Conservation (phyloP, 2,888 invertebrate species). For the Oxytorus armatus region DNA sequence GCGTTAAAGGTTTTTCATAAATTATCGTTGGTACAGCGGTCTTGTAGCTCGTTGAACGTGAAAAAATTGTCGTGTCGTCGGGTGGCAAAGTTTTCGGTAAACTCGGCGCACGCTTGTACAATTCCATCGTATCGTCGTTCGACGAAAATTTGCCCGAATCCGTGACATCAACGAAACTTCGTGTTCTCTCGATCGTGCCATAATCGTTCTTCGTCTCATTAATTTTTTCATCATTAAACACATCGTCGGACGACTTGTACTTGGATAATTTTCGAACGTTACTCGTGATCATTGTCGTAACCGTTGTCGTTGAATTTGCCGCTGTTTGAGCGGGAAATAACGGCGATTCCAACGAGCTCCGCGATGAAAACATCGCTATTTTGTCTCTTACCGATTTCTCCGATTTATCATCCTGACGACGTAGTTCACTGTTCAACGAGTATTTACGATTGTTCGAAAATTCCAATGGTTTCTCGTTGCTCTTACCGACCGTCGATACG, state of each 20-base stretch:
- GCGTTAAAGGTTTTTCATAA: constrained; percentile 47
- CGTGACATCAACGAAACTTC: constrained; percentile 79
- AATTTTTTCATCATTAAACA: constrained; percentile 78
- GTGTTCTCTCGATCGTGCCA: constrained; percentile 76
- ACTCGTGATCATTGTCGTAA: constrained; percentile 82
- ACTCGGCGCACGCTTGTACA: constrained; percentile 68
- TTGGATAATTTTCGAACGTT: constrained; percentile 84
- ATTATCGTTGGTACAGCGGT: background rate
- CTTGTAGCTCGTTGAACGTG: constrained; percentile 52
- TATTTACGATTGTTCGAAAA: constrained; percentile 71
- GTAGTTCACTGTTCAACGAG: constrained; percentile 82
- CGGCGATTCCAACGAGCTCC: constrained; percentile 77
- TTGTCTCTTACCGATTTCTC: constrained; percentile 93
- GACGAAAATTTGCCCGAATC: constrained; percentile 55
- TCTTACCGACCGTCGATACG: constrained; percentile 37
- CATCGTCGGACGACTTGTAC: constrained; percentile 83
- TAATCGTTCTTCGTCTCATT: constrained; percentile 69
- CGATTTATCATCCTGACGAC: constrained; percentile 91
- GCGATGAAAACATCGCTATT: constrained; percentile 92
- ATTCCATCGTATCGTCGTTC: constrained; percentile 28
- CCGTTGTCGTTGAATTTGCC: constrained; percentile 74
- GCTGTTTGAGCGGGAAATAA: constrained; percentile 72
- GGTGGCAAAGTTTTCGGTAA: constrained; percentile 71
- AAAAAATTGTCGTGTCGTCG: constrained; percentile 52
- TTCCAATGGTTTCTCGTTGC: constrained; percentile 27